These are phyloP conservation scores for Luehdorfia chinensis DNA, from an alignment of 1,140 invertebrate genomes.

Conservation along the genomic window DNA sequence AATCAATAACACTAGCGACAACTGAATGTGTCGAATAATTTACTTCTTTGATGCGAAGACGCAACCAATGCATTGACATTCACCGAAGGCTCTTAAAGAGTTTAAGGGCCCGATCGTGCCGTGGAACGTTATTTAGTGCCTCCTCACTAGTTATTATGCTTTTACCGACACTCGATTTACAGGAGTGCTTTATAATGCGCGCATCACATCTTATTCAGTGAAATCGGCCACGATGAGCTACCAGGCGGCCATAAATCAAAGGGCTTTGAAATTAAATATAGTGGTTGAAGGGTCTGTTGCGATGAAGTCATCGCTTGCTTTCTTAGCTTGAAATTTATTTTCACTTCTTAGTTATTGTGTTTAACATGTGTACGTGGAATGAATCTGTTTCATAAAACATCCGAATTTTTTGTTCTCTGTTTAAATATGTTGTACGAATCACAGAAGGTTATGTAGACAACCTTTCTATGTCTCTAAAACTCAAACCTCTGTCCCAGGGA, in stretches of 20 bases:
- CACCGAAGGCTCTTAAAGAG: conserved; percentile 37
- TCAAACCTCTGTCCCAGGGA: too few relatives aligned
- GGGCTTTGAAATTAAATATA: conserved; percentile 12
- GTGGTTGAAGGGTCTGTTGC: neutral
- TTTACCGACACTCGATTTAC: conserved; percentile 32
- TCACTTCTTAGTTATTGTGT: neutral
- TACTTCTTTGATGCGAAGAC: neutral
- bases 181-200: conserved; percentile 32
- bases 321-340: neutral
- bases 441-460: too few relatives aligned
- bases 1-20: too few relatives aligned
- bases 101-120: conserved; percentile 30
- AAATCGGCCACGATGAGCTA: conserved; percentile 6
- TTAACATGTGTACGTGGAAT: too few relatives aligned
- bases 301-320: conserved; percentile 5
- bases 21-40: neutral
- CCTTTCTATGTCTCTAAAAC: too few relatives aligned
- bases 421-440: too few relatives aligned
- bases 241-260: conserved; percentile 15
- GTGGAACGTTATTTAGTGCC: conserved; percentile 36
- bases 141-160: conserved; percentile 33
- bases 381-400: too few relatives aligned
- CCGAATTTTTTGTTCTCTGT: too few relatives aligned
- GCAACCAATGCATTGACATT: conserved; percentile 31
- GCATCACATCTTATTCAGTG: conserved; percentile 8